Evolutionary conservation across 2,113 vertebrate genomes (phyloP).

Genomic region (Oreamnos americanus): DNA sequence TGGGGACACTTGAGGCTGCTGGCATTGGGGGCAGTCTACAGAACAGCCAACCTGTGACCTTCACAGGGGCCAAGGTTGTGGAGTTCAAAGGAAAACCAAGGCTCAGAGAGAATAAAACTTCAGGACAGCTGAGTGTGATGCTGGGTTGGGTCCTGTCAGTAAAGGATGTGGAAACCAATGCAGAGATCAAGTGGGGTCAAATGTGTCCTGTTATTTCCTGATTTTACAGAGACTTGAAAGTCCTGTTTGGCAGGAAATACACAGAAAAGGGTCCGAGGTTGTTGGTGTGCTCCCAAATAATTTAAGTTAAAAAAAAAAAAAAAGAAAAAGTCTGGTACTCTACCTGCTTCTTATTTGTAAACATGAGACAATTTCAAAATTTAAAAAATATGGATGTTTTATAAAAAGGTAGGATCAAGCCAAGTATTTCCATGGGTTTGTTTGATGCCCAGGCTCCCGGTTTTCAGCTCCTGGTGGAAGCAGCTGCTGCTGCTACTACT

Average conservation of each 20-base stretch:
- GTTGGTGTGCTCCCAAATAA: background rate
- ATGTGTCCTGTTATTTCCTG: background rate
- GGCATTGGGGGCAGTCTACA: rapidly evolving
- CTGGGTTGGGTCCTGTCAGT: rapidly evolving
- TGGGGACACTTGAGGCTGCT: background rate
- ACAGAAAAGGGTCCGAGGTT: background rate
- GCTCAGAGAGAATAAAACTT: background rate
- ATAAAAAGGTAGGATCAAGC: too few species aligned
- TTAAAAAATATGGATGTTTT: background rate
- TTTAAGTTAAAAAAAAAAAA: background rate
- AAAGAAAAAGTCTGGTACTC: background rate
- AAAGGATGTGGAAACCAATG: background rate
- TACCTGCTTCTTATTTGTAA: too few species aligned
- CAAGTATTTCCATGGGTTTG: rapidly evolving
- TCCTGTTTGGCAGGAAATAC: background rate
- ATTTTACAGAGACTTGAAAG: background rate
- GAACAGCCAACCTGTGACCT: rapidly evolving
- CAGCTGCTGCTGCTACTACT: too few species aligned
- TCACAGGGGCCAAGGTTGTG: rapidly evolving
- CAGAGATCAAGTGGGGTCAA: background rate
- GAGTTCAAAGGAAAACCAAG: too few species aligned
- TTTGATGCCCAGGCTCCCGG: background rate
- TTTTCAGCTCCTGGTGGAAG: background rate
- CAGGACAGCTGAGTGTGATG: background rate
- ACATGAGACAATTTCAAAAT: too few species aligned